Evolutionary conservation across 2,113 vertebrate genomes (phyloP), one percentile per base, ranked within the genome.

Genomic region (Heterotis niloticus): DNA sequence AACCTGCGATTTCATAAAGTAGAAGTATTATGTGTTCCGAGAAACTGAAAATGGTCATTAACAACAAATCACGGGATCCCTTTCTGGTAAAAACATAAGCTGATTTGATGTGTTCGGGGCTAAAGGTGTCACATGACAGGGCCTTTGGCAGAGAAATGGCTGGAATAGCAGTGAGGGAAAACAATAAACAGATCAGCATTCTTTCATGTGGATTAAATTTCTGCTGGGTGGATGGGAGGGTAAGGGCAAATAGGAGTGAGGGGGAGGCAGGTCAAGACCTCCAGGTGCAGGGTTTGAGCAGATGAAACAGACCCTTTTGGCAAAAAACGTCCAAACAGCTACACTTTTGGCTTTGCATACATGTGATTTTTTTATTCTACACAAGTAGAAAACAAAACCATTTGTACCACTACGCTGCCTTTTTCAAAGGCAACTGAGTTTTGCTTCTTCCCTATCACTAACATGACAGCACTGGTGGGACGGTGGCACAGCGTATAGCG

Each of bases 81-180:
- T 83, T 72, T 64, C 64, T 56, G 75, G 82, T 79, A 82, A 75
- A 80, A 89, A 84, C 26, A 76, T 89, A 89, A 90, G 88, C 90
- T 89, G 81, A 85, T 91, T 90, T 88, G 86, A 89, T 84, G 80
- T 87, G 82, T 89, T 85, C 80, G 86, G 80, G 81, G 87, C 88
- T 90, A 83, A n/a, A 84, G 68, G 74, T 80, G 85, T 92, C 92
- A 93, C 91, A 91, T 93, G 92, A 87, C 81, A 69, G 81, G 80
- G 79, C 85, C 82, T 86, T 83, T 81, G 64, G 77, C 80, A 78
- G 51, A 76, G 75, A 85, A 82, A 44, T 51, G 80, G 76, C 79
- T 79, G 28, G 79, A 71, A 64, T 34, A 68, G 83, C 84, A 82
- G 84, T 82, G 69, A 84, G 78, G n/a, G 20, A 23, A 83, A 84